Conservation (phyloP, 2,113 vertebrate genomes). For the Ploceus nigricollis region DNA sequence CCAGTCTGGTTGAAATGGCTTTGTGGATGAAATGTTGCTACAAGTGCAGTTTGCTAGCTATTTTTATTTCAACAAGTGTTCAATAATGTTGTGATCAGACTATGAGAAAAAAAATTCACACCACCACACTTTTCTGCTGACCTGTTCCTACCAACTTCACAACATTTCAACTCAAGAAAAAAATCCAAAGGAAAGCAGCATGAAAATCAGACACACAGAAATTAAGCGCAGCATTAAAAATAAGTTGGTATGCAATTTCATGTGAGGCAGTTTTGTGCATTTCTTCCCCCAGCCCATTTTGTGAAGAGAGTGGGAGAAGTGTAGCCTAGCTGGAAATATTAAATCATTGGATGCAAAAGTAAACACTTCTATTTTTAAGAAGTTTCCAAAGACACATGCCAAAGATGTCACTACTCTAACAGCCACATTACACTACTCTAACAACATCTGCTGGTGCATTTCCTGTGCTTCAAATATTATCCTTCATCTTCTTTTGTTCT, state of each 20-base stretch:
- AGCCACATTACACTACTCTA: neutral
- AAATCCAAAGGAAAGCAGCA: neutral
- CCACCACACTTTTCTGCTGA: neutral
- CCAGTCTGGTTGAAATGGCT: neutral
- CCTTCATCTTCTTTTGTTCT: neutral
- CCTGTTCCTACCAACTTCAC: neutral
- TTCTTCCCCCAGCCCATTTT: neutral
- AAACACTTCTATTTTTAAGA: neutral
- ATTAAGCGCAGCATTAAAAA: neutral
- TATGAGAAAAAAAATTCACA: neutral
- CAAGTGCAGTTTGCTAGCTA: neutral
- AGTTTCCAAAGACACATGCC: neutral
- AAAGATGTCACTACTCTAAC: neutral
- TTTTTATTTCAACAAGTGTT: neutral
- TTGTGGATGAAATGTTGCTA: neutral
- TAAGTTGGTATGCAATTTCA: neutral
- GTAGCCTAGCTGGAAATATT: neutral
- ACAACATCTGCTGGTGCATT: neutral
- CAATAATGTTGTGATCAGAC: neutral
- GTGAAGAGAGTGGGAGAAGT: neutral
- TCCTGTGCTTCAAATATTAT: neutral
- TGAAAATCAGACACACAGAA: neutral
- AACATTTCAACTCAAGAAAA: neutral
- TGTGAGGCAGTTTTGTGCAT: neutral
- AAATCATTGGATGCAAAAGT: neutral